A percentile compares a stretch with the other conserved stretches of the same genome.
Conservation (phyloP, 2,113 vertebrate genomes). For the Marmota monax region DNA sequence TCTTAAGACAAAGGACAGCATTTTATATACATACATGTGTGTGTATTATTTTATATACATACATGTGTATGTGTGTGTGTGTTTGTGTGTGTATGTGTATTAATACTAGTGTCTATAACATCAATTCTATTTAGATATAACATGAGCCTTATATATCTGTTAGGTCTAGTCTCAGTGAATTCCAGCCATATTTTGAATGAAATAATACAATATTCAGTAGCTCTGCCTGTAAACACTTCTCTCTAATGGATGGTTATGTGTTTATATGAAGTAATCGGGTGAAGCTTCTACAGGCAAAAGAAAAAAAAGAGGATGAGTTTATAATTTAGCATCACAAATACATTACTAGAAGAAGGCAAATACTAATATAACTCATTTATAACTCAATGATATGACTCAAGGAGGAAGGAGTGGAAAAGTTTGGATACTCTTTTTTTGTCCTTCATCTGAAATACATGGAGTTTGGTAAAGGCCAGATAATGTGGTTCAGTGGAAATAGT, state of each 20-base stretch:
- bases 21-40: not conserved
- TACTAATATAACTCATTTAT: conserved; percentile 53
- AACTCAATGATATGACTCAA: not conserved
- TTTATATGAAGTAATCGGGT: not conserved
- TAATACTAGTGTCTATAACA: not conserved
- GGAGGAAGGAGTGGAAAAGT: conserved; percentile 22
- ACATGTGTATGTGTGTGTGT: not conserved
- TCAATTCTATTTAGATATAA: not conserved
- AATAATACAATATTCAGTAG: conserved; percentile 14
- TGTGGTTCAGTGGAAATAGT: not conserved
- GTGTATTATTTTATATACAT: no score
- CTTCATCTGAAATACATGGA: not conserved
- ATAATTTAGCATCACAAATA: conserved; percentile 51
- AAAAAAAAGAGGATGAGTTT: conserved; percentile 22
- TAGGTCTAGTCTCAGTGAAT: conserved; percentile 6
- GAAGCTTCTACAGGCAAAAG: not conserved
- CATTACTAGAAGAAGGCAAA: conserved; percentile 46
- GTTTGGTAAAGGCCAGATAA: conserved; percentile 15
- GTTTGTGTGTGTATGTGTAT: not conserved
- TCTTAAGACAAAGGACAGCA: not conserved
- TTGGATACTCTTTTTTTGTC: not conserved
- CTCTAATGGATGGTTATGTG: not conserved
- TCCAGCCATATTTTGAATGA: not conserved
- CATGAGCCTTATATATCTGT: not conserved
- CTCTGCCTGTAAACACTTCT: not conserved